A percentile compares a stretch with the other conserved stretches of the same genome.
Evolutionary conservation across 2,888 invertebrate species (phyloP).

Genomic region (Quadroppia sp.): DNA sequence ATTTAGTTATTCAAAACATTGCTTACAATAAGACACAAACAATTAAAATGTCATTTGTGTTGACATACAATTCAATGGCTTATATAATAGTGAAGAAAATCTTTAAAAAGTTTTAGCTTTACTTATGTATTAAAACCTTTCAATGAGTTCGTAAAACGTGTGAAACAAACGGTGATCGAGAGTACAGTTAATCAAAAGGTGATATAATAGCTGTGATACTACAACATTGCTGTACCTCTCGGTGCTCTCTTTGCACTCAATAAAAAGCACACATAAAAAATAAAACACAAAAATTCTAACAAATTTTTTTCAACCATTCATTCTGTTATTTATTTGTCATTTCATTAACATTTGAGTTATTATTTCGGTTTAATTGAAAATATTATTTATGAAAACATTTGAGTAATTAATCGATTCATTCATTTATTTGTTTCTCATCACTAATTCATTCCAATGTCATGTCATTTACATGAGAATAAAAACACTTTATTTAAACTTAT

Average conservation of each 20-base stretch:
- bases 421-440: background rate
- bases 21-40: background rate
- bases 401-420: background rate
- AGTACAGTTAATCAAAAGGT: constrained; percentile 33
- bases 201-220: constrained; percentile 37
- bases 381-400: constrained; percentile 3
- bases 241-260: background rate
- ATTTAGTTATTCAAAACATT: background rate
- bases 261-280: constrained; percentile 2
- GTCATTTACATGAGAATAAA: too few species aligned
- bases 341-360: background rate
- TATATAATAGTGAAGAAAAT: background rate
- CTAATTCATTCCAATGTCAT: constrained; percentile 17
- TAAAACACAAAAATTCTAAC: constrained; percentile 1
- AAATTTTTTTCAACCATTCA: background rate
- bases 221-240: constrained; percentile 34
- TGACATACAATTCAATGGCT: background rate
- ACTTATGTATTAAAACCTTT: background rate
- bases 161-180: constrained; percentile 12
- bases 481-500: constrained; percentile 22
- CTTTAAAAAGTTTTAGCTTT: constrained; percentile 17
- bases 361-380: background rate
- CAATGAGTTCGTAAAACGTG: background rate
- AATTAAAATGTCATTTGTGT: constrained; percentile 9
- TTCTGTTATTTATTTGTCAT: background rate